phyloP scores from a whole-genome alignment of 2,888 invertebrate genomes.

The Galerucella calmariensis region DNA sequence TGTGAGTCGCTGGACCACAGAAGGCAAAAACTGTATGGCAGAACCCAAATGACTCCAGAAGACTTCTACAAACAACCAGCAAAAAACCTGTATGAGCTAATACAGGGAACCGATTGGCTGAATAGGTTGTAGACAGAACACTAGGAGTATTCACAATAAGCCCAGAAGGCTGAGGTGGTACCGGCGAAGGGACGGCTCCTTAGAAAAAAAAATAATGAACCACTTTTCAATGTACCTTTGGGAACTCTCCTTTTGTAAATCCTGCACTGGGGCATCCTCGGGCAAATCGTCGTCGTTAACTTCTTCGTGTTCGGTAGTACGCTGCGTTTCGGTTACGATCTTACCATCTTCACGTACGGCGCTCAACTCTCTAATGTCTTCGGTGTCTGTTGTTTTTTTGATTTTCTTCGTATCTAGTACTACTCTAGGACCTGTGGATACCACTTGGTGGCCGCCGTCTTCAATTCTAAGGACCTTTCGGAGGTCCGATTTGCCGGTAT shows the following conservation, averaged over 20 bases:
- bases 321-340: conserved; percentile 85
- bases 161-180: no score
- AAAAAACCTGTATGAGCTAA: no score
- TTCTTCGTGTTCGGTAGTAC: conserved; percentile 86
- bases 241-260: conserved; percentile 66
- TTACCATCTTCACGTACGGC: conserved; percentile 84
- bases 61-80: no score
- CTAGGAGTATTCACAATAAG: no score
- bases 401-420: conserved; percentile 81
- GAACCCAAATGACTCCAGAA: no score
- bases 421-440: conserved; percentile 76
- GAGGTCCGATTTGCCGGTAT: conserved; percentile 74
- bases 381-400: conserved; percentile 86
- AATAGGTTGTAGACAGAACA: no score
- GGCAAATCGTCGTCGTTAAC: conserved; percentile 83
- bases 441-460: conserved; percentile 72
- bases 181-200: no score
- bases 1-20: no score
- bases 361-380: conserved; percentile 82
- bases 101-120: no score
- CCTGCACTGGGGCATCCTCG: conserved; percentile 68
- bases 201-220: no score
- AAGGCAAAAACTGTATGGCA: no score
- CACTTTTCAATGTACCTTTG: conserved; percentile 55
- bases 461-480: conserved; percentile 74